A percentile compares a stretch with the other conserved stretches of the same genome.
Conservation (phyloP, 30 jellyfish, hydroid and myxozoan genomes). For the Turritopsis dohrnii region DNA sequence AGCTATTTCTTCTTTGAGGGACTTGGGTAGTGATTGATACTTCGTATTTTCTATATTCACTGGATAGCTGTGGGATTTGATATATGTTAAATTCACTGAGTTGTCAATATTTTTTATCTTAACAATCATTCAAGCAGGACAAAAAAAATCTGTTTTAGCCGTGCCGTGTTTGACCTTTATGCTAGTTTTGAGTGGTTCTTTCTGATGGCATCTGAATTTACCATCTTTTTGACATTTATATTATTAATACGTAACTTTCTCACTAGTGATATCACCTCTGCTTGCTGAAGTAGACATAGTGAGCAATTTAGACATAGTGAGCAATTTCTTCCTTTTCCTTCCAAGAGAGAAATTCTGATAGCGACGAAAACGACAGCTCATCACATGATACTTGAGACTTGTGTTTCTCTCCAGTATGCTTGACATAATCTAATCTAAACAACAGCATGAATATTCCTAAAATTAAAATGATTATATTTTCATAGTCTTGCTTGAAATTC, state of each 20-base stretch:
- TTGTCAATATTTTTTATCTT: not conserved
- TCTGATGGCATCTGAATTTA: not conserved
- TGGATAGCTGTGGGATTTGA: not conserved
- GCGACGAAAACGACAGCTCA: not conserved
- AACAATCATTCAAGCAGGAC: slow-evolving; percentile 1
- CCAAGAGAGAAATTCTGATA: not conserved
- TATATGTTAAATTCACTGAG: not conserved
- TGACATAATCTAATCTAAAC: not conserved
- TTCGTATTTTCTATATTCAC: not conserved
- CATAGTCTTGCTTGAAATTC: no score
- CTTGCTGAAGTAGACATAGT: not conserved
- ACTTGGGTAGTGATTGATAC: not conserved
- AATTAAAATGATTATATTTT: no score
- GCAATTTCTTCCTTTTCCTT: slow-evolving; percentile 1
- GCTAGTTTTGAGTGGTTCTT: not conserved
- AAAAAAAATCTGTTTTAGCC: not conserved
- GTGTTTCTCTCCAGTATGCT: not conserved
- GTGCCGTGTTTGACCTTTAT: not conserved
- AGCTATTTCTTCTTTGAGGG: not conserved
- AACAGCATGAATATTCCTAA: no score
- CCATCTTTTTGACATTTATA: not conserved
- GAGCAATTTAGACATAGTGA: not conserved
- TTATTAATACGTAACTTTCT: not conserved
- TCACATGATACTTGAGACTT: not conserved
- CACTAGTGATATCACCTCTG: not conserved